Base-by-base conservation (phyloP, 2,113 vertebrate species). In the Bungarus multicinctus region DNA sequence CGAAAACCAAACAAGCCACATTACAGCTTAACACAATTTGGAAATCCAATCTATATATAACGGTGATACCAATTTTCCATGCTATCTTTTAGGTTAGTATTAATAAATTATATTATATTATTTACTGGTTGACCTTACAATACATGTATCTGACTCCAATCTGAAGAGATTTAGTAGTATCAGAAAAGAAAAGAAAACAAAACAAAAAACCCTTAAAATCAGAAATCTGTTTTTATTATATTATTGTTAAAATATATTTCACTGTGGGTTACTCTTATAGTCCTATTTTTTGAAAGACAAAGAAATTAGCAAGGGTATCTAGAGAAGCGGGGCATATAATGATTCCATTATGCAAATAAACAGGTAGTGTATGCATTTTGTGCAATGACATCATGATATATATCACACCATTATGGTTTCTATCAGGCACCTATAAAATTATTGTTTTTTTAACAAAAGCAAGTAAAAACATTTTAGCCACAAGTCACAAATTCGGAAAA, bases 271-370 rank as follows among this genome's bases (percentile, higher is more conserved):
- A 45, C 27, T 25, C 27, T 93, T 30, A 30, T 50, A 85, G 52
- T 91, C 25, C 3, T 4, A 93, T 89, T 95, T 53, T 58, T 93
- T 89, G 58, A 43, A 58, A 92, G 50, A 18, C 30, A 91, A 22
- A 18, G 34, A 81, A 81, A 22, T 43, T 81, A 39, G 69, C n/a
- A 39, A 9, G 18, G 14, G 18, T 81, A 81, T 81, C 69, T 20
- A 8, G 69, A 18, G 74, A 39, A 81, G 18, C 0, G 1, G 34
- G 34, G 34, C 34, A 81, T 43, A 43, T 81, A 34, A 39, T 22
- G 18, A 81, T 39, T 7, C 34, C 34, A 43, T 81, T 43, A 81
- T 43, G 34, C 74, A 81, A 81, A 81, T 43, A 22, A 81, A 43
- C 3, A 43, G 34, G 74, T 39, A 43, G 3, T 22, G 7, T 81